A percentile compares a stretch with the other conserved stretches of the same genome.
phyloP scores from a whole-genome alignment of 2,888 invertebrate genomes.

The Callyntrura sp. region DNA sequence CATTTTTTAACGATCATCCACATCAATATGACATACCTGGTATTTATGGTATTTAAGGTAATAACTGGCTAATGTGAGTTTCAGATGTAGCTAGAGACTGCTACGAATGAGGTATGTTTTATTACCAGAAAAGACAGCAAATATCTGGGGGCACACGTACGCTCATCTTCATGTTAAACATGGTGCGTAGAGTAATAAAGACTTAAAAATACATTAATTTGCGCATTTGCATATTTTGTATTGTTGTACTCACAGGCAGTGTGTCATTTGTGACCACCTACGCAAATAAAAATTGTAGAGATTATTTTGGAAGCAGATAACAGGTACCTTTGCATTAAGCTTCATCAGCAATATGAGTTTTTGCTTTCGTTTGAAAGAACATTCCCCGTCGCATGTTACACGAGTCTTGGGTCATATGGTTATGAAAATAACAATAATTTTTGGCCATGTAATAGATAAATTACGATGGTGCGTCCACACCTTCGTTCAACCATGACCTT shows the following conservation, averaged over 20 bases:
- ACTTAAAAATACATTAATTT: background rate
- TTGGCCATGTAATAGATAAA: background rate
- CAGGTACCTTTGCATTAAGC: background rate
- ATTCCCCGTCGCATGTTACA: background rate
- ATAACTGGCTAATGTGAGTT: background rate
- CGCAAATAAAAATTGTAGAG: background rate
- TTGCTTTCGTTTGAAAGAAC: background rate
- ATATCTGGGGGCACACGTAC: too few species aligned
- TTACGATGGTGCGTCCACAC: background rate
- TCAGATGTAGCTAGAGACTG: background rate
- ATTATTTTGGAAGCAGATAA: background rate
- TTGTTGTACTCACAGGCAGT: background rate
- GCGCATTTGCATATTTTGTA: background rate
- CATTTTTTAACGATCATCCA: background rate
- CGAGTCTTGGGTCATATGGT: background rate
- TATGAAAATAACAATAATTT: background rate
- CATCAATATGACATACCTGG: background rate
- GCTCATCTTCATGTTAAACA: too few species aligned
- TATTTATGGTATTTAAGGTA: background rate
- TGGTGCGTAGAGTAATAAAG: background rate
- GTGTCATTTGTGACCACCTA: background rate
- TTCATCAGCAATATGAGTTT: background rate
- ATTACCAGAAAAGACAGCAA: too few species aligned
- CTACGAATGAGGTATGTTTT: background rate
- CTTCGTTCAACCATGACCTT: slow-evolving; percentile 53